Base-by-base conservation (phyloP, 2,888 invertebrate genomes). In the Ochropleura leucogaster region DNA sequence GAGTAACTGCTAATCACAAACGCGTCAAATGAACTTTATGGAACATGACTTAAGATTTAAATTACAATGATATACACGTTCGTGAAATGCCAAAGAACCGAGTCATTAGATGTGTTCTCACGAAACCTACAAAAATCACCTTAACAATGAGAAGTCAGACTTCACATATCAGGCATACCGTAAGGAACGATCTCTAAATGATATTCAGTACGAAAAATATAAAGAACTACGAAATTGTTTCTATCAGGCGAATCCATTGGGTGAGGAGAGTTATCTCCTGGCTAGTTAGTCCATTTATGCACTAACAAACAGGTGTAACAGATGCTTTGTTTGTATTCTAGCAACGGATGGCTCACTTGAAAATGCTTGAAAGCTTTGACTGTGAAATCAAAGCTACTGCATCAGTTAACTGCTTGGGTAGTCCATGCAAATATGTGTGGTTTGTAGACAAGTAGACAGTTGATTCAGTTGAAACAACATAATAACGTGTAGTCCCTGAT, bases 371-470 rank as follows among this genome's bases (percentile, higher is more conserved):
- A 67, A 65, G 74, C 42, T 69, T 67, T 18, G 64, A 55, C 46
- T 60, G 16, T 60, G 51, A 55, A 60, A 65, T 68, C 49, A 73
- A 49, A 83, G 47, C n/a, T 66, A 47, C 47, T 53, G 65, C 44
- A 68, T 16, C n/a, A 62, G 55, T 71, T 55, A 57, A 62, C 44
- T 65, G 59, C 30, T 51, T 44, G 12, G 16, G 42, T 47, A 68
- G n/a, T 47, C 60, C 47, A 51, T 60, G 46, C 18, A 44, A 42
- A 59, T 51, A 46, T 46, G 5, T 40, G 5, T 40, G 30, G 8
- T 30, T 57, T 16, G 8, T 30, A 8, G 14, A 57, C 30, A 57
- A 40, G 49, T 20, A 0, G 1, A 49, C 44, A 49, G 42, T 59
- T 55, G 4, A 79, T 16, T 53, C 14, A 12, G 30, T 53, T 47